These are phyloP conservation scores for Puntigrus tetrazona DNA, from an alignment of 2,113 vertebrate genomes.

Conservation along the genomic window DNA sequence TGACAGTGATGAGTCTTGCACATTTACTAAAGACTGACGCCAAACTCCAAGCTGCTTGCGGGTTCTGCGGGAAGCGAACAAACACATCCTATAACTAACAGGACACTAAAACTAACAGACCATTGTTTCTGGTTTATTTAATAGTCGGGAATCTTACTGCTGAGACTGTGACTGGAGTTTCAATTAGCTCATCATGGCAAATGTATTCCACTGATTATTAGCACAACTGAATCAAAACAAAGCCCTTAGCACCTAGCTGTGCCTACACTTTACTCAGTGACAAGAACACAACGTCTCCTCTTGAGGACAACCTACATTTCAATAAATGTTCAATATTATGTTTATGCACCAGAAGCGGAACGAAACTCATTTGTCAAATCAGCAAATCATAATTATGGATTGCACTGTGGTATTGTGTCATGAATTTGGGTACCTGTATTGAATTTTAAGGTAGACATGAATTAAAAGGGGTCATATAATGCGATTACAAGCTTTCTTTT, in stretches of 20 bases:
- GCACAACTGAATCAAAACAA: conserved; percentile 34
- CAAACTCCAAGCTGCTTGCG: neutral
- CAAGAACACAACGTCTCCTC: neutral
- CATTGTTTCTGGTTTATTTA: neutral
- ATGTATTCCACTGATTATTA: conserved; percentile 43
- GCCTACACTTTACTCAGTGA: conserved; percentile 1
- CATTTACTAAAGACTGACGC: conserved; percentile 1
- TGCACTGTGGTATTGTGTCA: too few relatives aligned
- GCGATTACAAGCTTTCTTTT: too few relatives aligned
- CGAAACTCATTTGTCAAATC: too few relatives aligned
- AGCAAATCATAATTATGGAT: too few relatives aligned
- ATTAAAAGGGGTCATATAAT: too few relatives aligned
- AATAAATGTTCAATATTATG: too few relatives aligned
- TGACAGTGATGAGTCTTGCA: too few relatives aligned
- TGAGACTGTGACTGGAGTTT: conserved; percentile 10
- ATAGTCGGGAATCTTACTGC: neutral
- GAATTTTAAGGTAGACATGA: too few relatives aligned
- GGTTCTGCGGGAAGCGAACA: neutral
- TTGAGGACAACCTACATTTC: neutral
- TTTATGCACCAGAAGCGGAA: too few relatives aligned
- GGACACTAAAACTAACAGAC: neutral
- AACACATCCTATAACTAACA: neutral
- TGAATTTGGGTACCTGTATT: too few relatives aligned
- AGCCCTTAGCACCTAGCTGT: neutral
- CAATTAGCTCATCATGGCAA: conserved; percentile 55